Base-by-base conservation (phyloP, 2,113 vertebrate genomes). In the Corydoras sp. region DNA sequence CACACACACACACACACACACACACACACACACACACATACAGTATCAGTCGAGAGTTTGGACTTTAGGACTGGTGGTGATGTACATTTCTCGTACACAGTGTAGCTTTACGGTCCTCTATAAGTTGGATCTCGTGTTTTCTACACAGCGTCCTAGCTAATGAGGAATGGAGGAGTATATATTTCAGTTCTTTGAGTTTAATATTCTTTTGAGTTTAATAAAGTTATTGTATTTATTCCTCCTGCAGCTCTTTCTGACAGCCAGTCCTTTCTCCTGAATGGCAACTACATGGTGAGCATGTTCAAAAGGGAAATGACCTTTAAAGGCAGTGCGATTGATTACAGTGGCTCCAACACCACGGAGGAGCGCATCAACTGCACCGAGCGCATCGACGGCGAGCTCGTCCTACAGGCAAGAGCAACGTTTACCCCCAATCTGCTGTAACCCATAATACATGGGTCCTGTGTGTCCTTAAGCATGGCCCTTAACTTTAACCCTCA, bases 251-350 rank as follows among this genome's bases (percentile, higher is more conserved):
- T 99, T 79, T 95, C 95, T 68, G 94, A 97, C 78, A 81, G 84
- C 79, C 91, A 90, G 32, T 95, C 94, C 75, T 94, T 91, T 75
- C 85, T 98, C 64, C 89, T 99, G 79, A 99, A 99, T 80, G 96
- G 96, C 76, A 94, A 99, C 90, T 97, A 96, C 85, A 92, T 98
- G 86, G 96, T 99, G 80, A 93, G 93, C 88, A 94, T 94, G 91
- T 94, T 95, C 82, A 98, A 95, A 87, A 93, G 90, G 86, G 95
- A 96, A 90, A 91, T 99, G 82, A 90, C 78, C 75, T 81, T 95
- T 69, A 90, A 92, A 81, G 94, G 95, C 85, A 88, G 88, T 7
- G 83, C 90, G 78, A 92, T 99, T 15, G 96, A 99, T 76, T 99
- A 99, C 88, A 99, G 88, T 75, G 96, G 96, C 76, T 99, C 96